Evolutionary conservation across 2,888 invertebrate species (phyloP), one percentile per base, ranked within the genome.

Genomic region (Sialis fuliginosa): DNA sequence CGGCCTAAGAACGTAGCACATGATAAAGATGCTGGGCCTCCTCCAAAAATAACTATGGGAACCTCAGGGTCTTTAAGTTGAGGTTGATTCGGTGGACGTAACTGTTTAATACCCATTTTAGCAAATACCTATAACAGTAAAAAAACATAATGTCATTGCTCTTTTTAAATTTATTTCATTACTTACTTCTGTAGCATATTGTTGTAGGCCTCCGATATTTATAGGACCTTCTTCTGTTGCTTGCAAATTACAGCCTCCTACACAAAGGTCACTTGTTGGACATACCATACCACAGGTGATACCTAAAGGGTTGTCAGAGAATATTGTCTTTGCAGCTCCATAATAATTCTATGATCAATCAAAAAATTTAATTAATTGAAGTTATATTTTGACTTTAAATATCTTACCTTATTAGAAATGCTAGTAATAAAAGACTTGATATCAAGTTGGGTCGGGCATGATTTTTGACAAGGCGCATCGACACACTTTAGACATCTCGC

Each of bases 231-330:
- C 96, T 63, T 98, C 98, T 7, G 83, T 79, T 0, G 95, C 97
- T 60, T 89, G 83, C 7, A 98, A 70, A 66, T 98, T 98, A 65
- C 97, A 98, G 0, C 95, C 93, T 0, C 97, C 97, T 0, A 96
- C 96, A 62, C 97, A 98, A 1, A 98, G 76, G 64, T 98, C 97
- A 60, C 93, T 95, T 0, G 97, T 97, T 2, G 97, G 97, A 56
- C 97, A 97, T 22, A 98, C 96, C 97, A 98, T 98, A 31, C 93
- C 93, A 57, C 93, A 93, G 0, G 91, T 90, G 2, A 95, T 70
- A 0, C 93, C 98, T 46, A 97, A 66, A 0, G 98, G 97, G 64
- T 98, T 98, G 62, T 98, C 97, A 0, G 95, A 95, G 48, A 98
- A 77, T 48, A 98, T 98, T 0, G 88, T 81, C 61, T 92, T 92